Percentiles rank a stretch among this genome's conserved stretches.
These are phyloP conservation scores for Azemiops feae DNA, from an alignment of 2,113 vertebrate species.

Conservation along the genomic window DNA sequence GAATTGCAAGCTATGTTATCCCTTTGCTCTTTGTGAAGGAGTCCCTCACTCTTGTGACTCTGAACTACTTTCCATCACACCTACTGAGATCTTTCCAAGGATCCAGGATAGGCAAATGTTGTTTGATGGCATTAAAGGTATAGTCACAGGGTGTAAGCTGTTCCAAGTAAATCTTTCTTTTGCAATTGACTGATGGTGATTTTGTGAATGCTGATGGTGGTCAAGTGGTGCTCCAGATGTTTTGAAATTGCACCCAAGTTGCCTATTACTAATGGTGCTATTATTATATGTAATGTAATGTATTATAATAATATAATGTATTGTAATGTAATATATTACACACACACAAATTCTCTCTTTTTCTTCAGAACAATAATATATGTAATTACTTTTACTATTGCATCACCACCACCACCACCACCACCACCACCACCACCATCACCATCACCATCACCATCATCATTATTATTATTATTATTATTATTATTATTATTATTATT, in stretches of 20 bases:
- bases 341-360: background rate
- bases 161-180: background rate
- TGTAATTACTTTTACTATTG: background rate
- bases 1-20: background rate
- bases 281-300: background rate
- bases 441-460: no score
- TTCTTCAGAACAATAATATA: background rate
- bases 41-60: background rate
- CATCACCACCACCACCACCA: no score
- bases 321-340: no score
- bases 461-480: no score
- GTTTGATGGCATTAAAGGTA: background rate
- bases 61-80: background rate
- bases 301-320: background rate
- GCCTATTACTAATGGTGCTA: background rate
- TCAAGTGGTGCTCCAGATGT: background rate
- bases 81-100: background rate
- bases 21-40: background rate
- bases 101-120: background rate
- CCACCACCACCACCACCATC: no score
- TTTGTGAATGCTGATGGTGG: background rate
- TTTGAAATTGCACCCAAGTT: background rate
- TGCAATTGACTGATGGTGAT: background rate
- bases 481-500: no score
- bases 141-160: background rate